Conservation (phyloP, 2,113 vertebrate genomes). For the Vidua chalybeata region DNA sequence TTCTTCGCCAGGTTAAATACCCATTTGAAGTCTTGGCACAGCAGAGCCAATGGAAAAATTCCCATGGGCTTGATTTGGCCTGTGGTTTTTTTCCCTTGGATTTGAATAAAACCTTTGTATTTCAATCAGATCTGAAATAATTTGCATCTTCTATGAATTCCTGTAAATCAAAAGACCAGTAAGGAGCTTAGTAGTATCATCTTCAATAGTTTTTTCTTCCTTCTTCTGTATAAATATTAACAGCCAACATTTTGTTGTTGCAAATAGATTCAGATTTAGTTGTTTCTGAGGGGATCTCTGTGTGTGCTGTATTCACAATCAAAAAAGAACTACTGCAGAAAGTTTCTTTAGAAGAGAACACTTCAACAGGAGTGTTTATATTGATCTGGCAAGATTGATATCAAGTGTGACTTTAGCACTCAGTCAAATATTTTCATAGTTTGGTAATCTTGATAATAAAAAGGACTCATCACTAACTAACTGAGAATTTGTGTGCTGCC, state of each 20-base stretch:
- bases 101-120: constrained; percentile 32
- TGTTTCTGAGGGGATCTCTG: not conserved
- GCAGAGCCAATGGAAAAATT: constrained; percentile 25
- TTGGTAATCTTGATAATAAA: not conserved
- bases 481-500: not conserved
- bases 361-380: not conserved
- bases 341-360: not conserved
- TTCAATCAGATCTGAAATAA: not conserved
- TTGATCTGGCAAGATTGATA: not conserved
- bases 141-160: not conserved
- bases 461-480: not conserved
- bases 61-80: not conserved
- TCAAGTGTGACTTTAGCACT: not conserved
- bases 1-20: constrained; percentile 58
- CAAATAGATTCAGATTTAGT: not conserved
- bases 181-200: not conserved
- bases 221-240: not conserved
- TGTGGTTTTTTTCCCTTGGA: not conserved
- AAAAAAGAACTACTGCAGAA: not conserved
- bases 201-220: not conserved
- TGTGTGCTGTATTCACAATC: not conserved
- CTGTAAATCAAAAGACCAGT: not conserved
- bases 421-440: not conserved
- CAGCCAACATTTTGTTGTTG: not conserved
- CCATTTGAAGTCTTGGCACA: constrained; percentile 50